phyloP scores from a whole-genome alignment of 1,140 invertebrate genomes.

The Calycopis cecrops region DNA sequence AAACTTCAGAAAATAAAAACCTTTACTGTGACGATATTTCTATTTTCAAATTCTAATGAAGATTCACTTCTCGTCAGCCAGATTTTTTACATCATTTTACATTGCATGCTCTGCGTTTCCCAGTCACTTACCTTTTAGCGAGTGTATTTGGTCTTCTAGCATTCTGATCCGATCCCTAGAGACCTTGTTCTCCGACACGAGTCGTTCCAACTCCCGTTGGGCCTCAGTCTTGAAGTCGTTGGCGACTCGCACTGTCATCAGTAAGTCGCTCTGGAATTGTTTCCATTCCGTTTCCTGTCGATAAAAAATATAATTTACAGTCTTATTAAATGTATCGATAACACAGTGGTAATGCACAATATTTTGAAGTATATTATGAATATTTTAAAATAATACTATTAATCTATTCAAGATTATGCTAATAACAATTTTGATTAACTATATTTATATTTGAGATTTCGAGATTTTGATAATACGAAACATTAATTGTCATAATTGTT shows the following conservation, averaged over 20 bases:
- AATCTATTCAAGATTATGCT: too few relatives aligned
- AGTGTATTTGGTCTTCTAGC: conserved; percentile 88
- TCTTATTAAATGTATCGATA: too few relatives aligned
- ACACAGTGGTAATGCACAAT: too few relatives aligned
- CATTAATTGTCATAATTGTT: too few relatives aligned
- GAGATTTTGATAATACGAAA: too few relatives aligned
- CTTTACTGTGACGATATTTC: neutral
- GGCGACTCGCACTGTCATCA: conserved; percentile 94
- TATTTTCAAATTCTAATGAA: too few relatives aligned
- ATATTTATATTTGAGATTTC: too few relatives aligned
- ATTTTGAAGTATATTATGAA: too few relatives aligned
- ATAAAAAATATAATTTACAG: too few relatives aligned
- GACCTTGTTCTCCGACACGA: conserved; percentile 87
- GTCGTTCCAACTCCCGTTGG: conserved; percentile 86
- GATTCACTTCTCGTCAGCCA: conserved; percentile 8
- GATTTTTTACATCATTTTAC: conserved; percentile 9
- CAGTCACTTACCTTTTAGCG: conserved; percentile 80
- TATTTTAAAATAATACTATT: too few relatives aligned
- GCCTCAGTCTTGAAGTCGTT: conserved; percentile 96
- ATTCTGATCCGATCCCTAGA: conserved; percentile 85
- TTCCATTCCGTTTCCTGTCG: conserved; percentile 88
- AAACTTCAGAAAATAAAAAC: neutral
- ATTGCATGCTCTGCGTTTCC: conserved; percentile 2
- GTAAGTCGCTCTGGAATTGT: conserved; percentile 93
- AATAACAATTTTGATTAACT: too few relatives aligned